These are phyloP conservation scores for Microplitis demolitor DNA, from an alignment of 1,140 invertebrate genomes.

Conservation along the genomic window DNA sequence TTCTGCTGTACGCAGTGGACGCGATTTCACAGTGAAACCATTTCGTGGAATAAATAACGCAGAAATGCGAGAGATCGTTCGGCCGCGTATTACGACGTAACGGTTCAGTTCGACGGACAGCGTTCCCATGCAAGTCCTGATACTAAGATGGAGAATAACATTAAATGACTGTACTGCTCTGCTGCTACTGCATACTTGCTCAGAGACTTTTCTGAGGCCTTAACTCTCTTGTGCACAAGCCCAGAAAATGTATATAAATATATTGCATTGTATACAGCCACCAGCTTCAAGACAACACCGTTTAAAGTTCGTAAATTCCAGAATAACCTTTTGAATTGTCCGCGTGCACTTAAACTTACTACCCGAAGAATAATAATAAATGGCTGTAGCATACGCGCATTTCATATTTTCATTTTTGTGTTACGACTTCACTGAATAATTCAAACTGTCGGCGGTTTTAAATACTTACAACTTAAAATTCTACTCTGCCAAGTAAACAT, in stretches of 20 bases:
- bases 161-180: background rate
- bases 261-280: background rate
- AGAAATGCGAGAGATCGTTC: constrained; percentile 25
- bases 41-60: constrained; percentile 35
- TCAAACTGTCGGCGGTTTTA: too few relatives aligned
- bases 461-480: too few relatives aligned
- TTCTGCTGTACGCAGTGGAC: background rate
- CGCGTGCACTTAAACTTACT: too few relatives aligned
- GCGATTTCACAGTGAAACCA: constrained; percentile 23
- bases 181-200: background rate
- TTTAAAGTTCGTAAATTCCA: too few relatives aligned
- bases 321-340: too few relatives aligned
- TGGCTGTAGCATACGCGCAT: background rate
- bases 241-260: background rate
- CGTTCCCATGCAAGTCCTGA: constrained; percentile 16
- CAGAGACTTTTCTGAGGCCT: too few relatives aligned
- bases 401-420: too few relatives aligned
- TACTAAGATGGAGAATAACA: constrained; percentile 1
- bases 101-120: constrained; percentile 29
- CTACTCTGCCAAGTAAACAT: too few relatives aligned
- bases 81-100: constrained; percentile 36
- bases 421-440: constrained; percentile 11
- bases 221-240: too few relatives aligned
- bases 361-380: background rate
- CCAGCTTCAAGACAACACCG: too few relatives aligned